These are phyloP conservation scores for Pempheris klunzingeri DNA, from an alignment of 2,797 vertebrate species.

Conservation along the genomic window DNA sequence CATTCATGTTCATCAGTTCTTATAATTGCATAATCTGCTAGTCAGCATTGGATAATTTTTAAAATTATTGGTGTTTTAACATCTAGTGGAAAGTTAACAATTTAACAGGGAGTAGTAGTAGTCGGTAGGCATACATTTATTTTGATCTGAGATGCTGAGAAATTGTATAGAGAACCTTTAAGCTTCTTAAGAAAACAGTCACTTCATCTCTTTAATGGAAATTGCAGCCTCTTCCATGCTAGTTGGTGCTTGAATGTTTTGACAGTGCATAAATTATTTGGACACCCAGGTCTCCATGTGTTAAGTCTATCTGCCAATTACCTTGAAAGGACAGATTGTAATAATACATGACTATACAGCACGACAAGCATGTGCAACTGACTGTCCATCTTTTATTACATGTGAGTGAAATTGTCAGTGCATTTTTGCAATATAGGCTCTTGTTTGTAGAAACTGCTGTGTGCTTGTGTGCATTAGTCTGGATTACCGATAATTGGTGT, in stretches of 20 bases:
- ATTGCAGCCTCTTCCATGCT: constrained; percentile 9
- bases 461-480: background rate
- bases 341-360: constrained; percentile 13
- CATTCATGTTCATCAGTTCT: too few relatives aligned
- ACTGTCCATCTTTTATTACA: constrained; percentile 7
- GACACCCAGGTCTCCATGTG: constrained; percentile 30
- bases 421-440: background rate
- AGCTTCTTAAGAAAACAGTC: background rate
- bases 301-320: constrained; percentile 25
- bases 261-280: constrained; percentile 37
- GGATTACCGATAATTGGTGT: constrained; percentile 18
- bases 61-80: background rate
- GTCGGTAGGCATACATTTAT: too few relatives aligned
- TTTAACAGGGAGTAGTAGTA: too few relatives aligned
- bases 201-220: constrained; percentile 13
- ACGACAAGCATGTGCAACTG: background rate
- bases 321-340: constrained; percentile 21
- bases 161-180: too few relatives aligned
- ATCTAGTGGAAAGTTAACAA: background rate
- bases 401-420: background rate
- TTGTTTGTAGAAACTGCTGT: background rate
- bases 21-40: too few relatives aligned
- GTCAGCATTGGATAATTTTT: too few relatives aligned
- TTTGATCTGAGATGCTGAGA: too few relatives aligned
- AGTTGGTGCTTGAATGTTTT: constrained; percentile 16